phyloP scores from a whole-genome alignment of 2,888 invertebrate genomes.

The Clepsis dumicolana region DNA sequence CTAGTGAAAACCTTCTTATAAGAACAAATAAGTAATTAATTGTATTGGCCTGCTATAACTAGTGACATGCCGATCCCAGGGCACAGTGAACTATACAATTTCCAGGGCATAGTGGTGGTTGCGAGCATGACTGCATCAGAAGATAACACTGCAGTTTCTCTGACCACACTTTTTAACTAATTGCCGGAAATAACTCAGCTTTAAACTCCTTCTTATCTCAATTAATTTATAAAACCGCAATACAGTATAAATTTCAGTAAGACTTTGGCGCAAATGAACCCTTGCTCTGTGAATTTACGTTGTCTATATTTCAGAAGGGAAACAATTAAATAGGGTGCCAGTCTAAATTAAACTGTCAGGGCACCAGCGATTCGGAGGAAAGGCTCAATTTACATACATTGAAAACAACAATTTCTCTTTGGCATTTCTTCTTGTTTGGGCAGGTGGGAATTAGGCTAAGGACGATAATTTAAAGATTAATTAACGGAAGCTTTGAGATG shows the following conservation, averaged over 20 bases:
- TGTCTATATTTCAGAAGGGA: slow-evolving; percentile 60
- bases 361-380: slow-evolving; percentile 57
- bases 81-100: not conserved
- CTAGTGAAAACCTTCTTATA: not conserved
- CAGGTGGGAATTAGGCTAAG: slow-evolving; percentile 25
- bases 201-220: not conserved
- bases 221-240: slow-evolving; percentile 23
- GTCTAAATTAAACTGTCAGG: slow-evolving; percentile 74
- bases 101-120: not conserved
- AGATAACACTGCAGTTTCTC: no score
- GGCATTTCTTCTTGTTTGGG: slow-evolving; percentile 31
- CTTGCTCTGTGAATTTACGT: slow-evolving; percentile 64
- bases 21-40: no score
- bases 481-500: not conserved
- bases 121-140: no score
- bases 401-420: slow-evolving; percentile 46
- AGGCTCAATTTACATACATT: slow-evolving; percentile 61
- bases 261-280: slow-evolving; percentile 52
- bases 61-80: no score
- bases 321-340: slow-evolving; percentile 72
- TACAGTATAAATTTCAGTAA: slow-evolving; percentile 51
- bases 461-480: not conserved
- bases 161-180: no score
- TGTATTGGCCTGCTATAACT: not conserved
- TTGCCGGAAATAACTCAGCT: not conserved